Percentiles rank a stretch among this genome's conserved stretches.
phyloP scores from a whole-genome alignment of 2,888 invertebrate genomes.

The Eucera pruinosa region DNA sequence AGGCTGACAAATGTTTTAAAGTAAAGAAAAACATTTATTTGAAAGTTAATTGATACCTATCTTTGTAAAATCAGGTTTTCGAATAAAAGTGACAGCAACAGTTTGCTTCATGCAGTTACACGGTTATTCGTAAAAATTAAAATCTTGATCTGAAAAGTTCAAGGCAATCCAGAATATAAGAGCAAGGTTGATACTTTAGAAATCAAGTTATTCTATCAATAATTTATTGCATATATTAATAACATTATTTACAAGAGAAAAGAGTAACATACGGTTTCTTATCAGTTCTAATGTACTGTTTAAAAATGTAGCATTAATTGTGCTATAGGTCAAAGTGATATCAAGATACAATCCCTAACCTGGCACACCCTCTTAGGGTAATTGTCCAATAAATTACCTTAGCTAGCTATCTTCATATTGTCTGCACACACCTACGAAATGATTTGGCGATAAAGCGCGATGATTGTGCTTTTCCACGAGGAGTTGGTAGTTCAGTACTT shows the following conservation, averaged over 20 bases:
- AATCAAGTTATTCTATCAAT: not conserved
- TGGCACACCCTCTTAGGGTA: constrained; percentile 54
- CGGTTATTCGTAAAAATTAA: not conserved
- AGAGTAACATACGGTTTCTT: not conserved
- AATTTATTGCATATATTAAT: not conserved
- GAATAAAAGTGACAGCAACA: no score
- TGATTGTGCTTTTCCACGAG: not conserved
- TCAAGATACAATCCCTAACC: constrained; percentile 6
- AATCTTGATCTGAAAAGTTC: constrained; percentile 27
- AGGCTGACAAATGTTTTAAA: no score
- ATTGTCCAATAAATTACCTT: constrained; percentile 61
- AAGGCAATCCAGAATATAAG: constrained; percentile 26
- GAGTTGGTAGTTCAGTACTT: not conserved
- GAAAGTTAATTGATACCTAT: not conserved
- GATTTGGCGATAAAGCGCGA: constrained; percentile 9
- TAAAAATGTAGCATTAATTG: constrained; percentile 35
- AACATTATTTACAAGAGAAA: not conserved
- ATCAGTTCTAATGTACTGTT: not conserved
- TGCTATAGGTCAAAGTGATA: constrained; percentile 36
- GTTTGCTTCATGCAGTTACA: no score
- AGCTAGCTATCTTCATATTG: constrained; percentile 51
- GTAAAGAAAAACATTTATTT: not conserved
- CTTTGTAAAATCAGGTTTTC: not conserved
- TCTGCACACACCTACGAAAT: constrained; percentile 26
- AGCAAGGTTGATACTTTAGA: constrained; percentile 15